Conservation (phyloP, 2,797 vertebrate species). For the Chelon labrosus region DNA sequence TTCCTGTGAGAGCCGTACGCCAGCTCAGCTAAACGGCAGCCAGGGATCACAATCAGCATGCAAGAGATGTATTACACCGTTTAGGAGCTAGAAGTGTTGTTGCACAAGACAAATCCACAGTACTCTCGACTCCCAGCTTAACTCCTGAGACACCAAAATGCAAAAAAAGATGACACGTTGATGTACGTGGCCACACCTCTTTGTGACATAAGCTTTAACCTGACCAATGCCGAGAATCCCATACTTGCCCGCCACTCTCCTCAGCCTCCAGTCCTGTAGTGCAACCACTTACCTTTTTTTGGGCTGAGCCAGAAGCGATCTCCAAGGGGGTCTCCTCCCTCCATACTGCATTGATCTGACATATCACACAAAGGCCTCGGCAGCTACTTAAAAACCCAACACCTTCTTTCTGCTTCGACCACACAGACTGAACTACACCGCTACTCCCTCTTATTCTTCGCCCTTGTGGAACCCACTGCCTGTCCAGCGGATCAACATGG, state of each 20-base stretch:
- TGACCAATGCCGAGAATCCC: slow-evolving; percentile 24
- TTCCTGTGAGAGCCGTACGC: slow-evolving; percentile 46
- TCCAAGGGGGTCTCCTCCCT: slow-evolving; percentile 81
- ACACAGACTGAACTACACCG: slow-evolving; percentile 42
- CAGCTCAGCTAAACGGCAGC: slow-evolving; percentile 56
- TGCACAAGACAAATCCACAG: slow-evolving; percentile 8
- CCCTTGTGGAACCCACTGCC: slow-evolving; percentile 59
- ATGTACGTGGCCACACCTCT: slow-evolving; percentile 39
- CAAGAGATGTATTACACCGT: slow-evolving; percentile 39
- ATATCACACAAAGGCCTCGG: slow-evolving; percentile 33
- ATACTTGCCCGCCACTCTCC: not conserved
- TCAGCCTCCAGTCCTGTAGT: not conserved
- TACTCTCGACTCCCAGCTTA: slow-evolving; percentile 8
- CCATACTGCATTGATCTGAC: slow-evolving; percentile 61
- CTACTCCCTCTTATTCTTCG: slow-evolving; percentile 47
- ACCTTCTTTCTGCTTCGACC: slow-evolving; percentile 38
- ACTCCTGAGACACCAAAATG: not conserved
- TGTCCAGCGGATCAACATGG: slow-evolving; percentile 44
- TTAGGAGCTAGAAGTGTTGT: slow-evolving; percentile 27
- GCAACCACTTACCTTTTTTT: slow-evolving; percentile 83
- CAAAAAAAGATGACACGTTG: not conserved
- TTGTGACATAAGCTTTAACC: slow-evolving; percentile 34
- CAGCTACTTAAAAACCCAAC: slow-evolving; percentile 24
- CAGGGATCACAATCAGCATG: slow-evolving; percentile 62
- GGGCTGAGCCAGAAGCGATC: slow-evolving; percentile 88